Conservation (phyloP, 1,140 invertebrate species). For the Galleria mellonella region DNA sequence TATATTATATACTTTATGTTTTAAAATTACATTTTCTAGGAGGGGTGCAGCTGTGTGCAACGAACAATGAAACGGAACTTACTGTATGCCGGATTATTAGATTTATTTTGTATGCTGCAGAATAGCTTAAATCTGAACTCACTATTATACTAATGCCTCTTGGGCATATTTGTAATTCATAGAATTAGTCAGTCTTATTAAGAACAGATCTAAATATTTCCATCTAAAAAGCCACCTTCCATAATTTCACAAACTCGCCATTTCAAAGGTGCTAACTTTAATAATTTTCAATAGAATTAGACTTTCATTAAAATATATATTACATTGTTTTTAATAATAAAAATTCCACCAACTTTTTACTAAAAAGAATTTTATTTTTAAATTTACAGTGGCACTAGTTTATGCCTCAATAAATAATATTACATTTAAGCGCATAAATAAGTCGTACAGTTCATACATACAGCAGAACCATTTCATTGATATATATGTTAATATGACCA, state of each 20-base stretch:
- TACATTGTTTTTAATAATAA: no score
- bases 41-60: constrained; percentile 64
- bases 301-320: neutral
- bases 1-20: neutral
- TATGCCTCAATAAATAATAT: no score
- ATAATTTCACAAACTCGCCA: neutral
- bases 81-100: constrained; percentile 54
- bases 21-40: constrained; percentile 13
- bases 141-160: constrained; percentile 7
- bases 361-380: no score
- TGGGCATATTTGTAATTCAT: neutral
- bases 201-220: neutral
- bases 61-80: constrained; percentile 53
- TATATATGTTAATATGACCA: no score
- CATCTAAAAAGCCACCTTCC: neutral
- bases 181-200: neutral
- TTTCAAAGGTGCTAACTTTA: constrained; percentile 13
- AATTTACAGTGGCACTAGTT: no score
- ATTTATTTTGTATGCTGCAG: constrained; percentile 50
- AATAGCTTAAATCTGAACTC: constrained; percentile 43
- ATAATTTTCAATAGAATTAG: constrained; percentile 1
- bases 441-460: no score
- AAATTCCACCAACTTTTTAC: no score
- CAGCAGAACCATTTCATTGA: no score
- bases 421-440: no score